A percentile compares a stretch with the other conserved stretches of the same genome.
Conservation (phyloP, 2,113 vertebrate species). For the Tyrannus savana region DNA sequence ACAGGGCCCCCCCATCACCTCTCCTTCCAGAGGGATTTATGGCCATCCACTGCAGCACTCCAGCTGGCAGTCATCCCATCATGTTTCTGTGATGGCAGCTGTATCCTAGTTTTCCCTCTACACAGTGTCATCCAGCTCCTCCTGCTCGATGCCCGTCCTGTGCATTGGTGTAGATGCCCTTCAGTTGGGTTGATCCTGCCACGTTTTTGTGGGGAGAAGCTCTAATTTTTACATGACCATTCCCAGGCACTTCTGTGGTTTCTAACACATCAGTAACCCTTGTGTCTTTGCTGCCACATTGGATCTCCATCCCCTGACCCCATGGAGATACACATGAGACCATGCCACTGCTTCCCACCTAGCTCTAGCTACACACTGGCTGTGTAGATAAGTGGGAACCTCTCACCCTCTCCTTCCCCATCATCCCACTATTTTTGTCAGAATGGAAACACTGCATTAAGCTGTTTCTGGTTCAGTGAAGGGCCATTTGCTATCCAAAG, state of each 20-base stretch:
- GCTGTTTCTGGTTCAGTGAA: constrained; percentile 45
- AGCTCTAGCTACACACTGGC: not conserved
- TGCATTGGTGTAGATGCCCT: not conserved
- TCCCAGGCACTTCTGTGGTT: not conserved
- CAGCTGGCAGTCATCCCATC: not conserved
- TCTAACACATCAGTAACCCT: not conserved
- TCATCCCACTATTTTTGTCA: not conserved
- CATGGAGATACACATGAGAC: not conserved
- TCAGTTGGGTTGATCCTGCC: not conserved
- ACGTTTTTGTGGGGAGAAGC: not conserved
- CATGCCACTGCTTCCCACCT: not conserved
- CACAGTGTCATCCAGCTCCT: not conserved
- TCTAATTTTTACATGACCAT: not conserved
- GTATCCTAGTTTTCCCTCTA: not conserved
- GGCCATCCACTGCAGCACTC: not conserved
- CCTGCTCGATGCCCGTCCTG: not conserved
- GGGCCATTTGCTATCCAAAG: not conserved
- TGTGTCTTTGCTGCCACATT: not conserved
- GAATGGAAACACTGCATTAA: not conserved
- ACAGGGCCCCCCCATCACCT: not conserved
- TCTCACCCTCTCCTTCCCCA: not conserved
- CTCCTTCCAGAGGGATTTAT: not conserved
- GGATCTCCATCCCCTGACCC: not conserved
- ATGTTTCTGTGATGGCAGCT: not conserved
- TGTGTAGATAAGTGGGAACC: not conserved